phyloP scores from a whole-genome alignment of 2,113 vertebrate genomes.

The Rhizomys pruinosus region DNA sequence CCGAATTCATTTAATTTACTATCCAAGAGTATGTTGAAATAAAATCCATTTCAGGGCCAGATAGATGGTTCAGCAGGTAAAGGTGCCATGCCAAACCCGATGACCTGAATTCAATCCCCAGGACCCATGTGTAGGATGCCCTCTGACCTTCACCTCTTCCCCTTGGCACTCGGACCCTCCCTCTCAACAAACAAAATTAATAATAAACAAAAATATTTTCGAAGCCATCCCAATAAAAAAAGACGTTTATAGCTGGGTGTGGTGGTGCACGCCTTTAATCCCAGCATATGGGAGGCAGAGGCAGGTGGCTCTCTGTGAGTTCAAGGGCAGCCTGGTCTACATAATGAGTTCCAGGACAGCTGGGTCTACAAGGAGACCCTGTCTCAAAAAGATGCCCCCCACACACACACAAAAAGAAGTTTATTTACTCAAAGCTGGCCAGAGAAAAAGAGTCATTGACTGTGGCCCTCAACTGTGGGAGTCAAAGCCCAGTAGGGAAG shows the following conservation, averaged over 20 bases:
- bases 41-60: neutral
- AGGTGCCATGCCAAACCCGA: neutral
- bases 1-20: neutral
- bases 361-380: too few relatives aligned
- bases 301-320: too few relatives aligned
- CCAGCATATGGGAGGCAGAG: too few relatives aligned
- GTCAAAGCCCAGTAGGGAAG: neutral
- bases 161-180: neutral
- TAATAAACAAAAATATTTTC: neutral
- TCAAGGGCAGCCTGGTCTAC: too few relatives aligned
- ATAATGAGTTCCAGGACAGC: too few relatives aligned
- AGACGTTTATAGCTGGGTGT: too few relatives aligned
- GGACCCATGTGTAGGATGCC: neutral
- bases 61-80: neutral
- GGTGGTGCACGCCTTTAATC: too few relatives aligned
- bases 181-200: neutral
- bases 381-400: too few relatives aligned
- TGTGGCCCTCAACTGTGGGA: neutral
- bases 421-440: neutral
- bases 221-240: neutral
- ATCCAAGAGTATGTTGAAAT: neutral
- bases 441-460: neutral
- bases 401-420: too few relatives aligned
- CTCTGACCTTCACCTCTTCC: neutral
- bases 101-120: neutral